Percentiles rank a stretch among this genome's conserved stretches.
phyloP scores from a whole-genome alignment of 2,888 invertebrate species.

The Tromatobia lineatoria region DNA sequence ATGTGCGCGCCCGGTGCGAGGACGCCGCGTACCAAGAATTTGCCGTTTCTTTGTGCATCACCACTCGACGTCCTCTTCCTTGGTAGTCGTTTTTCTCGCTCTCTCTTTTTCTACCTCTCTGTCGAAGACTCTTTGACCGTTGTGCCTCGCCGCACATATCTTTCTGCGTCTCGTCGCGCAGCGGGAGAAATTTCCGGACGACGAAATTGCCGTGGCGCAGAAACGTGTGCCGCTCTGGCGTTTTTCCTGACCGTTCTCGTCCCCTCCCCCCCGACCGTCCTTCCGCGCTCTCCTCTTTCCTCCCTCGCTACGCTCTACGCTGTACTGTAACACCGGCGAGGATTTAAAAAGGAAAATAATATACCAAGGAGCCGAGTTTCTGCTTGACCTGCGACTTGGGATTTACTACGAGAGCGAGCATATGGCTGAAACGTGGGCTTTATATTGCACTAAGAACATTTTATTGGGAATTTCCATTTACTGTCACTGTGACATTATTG shows the following conservation, averaged over 20 bases:
- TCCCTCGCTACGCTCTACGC: neutral
- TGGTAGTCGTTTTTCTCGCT: constrained; percentile 1
- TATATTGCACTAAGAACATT: neutral
- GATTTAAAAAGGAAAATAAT: constrained; percentile 18
- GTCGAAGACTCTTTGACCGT: constrained; percentile 54
- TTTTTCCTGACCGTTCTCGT: constrained; percentile 10
- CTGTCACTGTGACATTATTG: no score
- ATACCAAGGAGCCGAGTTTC: constrained; percentile 11
- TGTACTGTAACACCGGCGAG: constrained; percentile 13
- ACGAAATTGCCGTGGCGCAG: constrained; percentile 54
- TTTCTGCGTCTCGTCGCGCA: constrained; percentile 38
- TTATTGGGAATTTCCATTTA: constrained; percentile 17
- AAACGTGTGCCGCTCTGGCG: constrained; percentile 37
- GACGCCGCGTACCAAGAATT: constrained; percentile 52
- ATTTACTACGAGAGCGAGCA: neutral
- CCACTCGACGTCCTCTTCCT: constrained; percentile 15
- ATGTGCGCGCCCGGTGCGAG: constrained; percentile 58
- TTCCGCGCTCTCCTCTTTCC: neutral
- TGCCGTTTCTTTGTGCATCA: constrained; percentile 55
- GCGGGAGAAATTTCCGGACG: constrained; percentile 55
- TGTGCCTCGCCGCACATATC: constrained; percentile 20
- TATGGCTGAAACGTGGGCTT: constrained; percentile 7
- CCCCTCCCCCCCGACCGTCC: neutral
- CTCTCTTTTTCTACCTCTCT: constrained; percentile 29
- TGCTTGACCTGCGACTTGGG: neutral